Conservation (phyloP, 1,140 invertebrate genomes). For the Calliopsis andreniformis region DNA sequence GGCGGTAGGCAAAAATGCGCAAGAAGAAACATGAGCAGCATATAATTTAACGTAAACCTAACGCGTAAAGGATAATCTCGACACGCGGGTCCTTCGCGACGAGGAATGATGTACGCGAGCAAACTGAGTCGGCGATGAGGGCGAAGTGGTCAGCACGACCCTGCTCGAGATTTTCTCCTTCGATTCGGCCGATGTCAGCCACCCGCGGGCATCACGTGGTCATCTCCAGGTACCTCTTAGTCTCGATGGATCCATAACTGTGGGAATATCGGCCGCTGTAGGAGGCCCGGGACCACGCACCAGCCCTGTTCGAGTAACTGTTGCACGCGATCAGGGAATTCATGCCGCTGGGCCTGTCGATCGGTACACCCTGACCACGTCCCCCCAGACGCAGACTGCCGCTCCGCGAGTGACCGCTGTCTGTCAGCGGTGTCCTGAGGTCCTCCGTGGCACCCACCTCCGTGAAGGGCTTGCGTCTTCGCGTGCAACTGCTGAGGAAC, state of each 20-base stretch:
- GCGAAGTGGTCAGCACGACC: neutral
- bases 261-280: constrained; percentile 81
- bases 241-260: constrained; percentile 83
- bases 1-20: too few relatives aligned
- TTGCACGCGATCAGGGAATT: constrained; percentile 88
- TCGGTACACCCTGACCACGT: constrained; percentile 62
- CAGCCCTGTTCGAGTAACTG: constrained; percentile 88
- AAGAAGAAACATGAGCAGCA: too few relatives aligned
- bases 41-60: too few relatives aligned
- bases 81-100: neutral
- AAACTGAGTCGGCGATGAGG: neutral
- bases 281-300: constrained; percentile 83
- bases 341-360: constrained; percentile 84
- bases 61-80: neutral
- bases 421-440: constrained; percentile 69
- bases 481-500: constrained; percentile 76
- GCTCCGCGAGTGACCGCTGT: constrained; percentile 63
- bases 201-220: constrained; percentile 71
- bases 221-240: constrained; percentile 73
- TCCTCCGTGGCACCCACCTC: constrained; percentile 72
- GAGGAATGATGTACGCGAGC: neutral
- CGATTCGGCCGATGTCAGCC: neutral
- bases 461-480: constrained; percentile 75
- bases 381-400: constrained; percentile 31
- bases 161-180: constrained; percentile 8